phyloP scores from a whole-genome alignment of 1,140 invertebrate genomes.

The Ylistrum balloti region DNA sequence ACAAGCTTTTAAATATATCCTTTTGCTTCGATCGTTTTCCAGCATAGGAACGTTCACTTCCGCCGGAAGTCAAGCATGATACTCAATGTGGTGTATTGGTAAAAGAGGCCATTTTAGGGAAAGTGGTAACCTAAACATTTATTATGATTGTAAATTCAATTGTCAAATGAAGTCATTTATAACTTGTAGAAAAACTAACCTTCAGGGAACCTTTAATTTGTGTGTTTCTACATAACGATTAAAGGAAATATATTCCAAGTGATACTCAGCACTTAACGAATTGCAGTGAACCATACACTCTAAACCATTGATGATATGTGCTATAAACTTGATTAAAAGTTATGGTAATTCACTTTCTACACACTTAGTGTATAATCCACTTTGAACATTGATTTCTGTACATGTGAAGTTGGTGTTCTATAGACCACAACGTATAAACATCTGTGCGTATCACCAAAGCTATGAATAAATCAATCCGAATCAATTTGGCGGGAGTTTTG shows the following conservation, averaged over 20 bases:
- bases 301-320: not conserved
- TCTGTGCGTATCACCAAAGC: not conserved
- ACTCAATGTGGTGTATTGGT: not conserved
- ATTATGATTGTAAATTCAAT: not conserved
- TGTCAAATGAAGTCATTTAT: not conserved
- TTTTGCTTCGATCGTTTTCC: not conserved
- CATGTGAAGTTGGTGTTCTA: not conserved
- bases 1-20: not conserved
- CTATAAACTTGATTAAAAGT: not conserved
- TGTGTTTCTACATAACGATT: not conserved
- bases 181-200: not conserved
- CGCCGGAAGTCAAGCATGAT: conserved; percentile 1
- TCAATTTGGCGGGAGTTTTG: conserved; percentile 3
- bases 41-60: conserved; percentile 12
- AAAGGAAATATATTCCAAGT: not conserved
- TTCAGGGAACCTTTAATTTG: not conserved
- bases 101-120: not conserved
- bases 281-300: not conserved
- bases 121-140: not conserved
- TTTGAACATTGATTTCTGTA: not conserved
- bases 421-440: not conserved
- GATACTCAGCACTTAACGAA: not conserved
- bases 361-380: conserved; percentile 6
- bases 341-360: not conserved
- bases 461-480: not conserved